Evolutionary conservation across 1,140 invertebrate genomes (phyloP).

Genomic region (Chironomus striatipennis): DNA sequence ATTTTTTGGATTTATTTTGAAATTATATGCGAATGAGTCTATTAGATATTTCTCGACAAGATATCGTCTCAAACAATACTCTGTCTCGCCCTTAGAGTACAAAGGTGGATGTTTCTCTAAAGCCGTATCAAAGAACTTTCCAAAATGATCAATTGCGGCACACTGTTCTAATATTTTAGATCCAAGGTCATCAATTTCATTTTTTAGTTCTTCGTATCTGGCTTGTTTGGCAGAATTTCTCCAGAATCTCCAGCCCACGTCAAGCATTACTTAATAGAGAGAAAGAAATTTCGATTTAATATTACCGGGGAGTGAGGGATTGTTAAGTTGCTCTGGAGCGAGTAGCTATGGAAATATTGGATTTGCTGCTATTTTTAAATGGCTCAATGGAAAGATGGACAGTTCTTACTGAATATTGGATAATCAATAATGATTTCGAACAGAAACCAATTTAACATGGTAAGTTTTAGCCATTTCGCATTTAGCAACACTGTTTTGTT

Average conservation of each 20-base stretch:
- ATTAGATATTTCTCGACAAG: neutral
- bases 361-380: no score
- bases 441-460: no score
- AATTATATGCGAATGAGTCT: neutral
- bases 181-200: neutral
- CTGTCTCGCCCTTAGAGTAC: neutral
- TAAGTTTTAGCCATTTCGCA: no score
- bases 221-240: neutral
- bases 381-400: no score
- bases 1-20: slow-evolving; percentile 10
- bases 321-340: no score
- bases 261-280: neutral
- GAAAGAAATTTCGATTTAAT: neutral
- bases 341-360: no score
- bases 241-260: slow-evolving; percentile 4
- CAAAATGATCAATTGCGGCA: neutral
- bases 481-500: no score
- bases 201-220: neutral
- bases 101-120: neutral
- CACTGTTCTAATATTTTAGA: neutral
- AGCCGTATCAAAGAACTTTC: neutral
- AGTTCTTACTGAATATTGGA: no score
- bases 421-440: no score
- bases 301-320: no score
- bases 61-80: slow-evolving; percentile 7